Evolutionary conservation across 2,797 vertebrate species (phyloP).

Genomic region (Falco concolor): DNA sequence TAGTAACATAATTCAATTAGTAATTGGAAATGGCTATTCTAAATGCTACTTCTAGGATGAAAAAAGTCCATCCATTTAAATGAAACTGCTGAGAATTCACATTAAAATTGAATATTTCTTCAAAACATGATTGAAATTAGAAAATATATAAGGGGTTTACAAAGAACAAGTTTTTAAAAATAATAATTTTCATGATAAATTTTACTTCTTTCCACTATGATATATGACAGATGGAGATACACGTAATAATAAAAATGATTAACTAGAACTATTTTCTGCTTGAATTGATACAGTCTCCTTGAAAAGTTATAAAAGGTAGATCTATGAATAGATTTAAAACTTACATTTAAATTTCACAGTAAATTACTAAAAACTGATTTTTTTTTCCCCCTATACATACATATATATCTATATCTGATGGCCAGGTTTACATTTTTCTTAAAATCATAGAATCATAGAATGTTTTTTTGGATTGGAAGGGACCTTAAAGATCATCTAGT

Average conservation of each 20-base stretch:
- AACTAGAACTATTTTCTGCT: background rate
- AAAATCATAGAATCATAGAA: background rate
- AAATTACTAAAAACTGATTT: background rate
- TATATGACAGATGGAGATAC: background rate
- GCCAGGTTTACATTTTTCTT: background rate
- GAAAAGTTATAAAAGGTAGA: background rate
- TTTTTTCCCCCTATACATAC: background rate
- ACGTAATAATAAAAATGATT: background rate
- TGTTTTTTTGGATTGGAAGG: no score
- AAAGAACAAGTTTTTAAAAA: background rate
- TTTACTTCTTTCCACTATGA: background rate
- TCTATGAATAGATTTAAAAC: background rate
- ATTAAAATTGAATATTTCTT: background rate
- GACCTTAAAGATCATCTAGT: no score
- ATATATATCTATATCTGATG: background rate
- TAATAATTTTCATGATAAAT: background rate
- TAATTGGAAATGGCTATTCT: background rate
- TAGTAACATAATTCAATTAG: background rate
- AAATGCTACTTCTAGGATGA: background rate
- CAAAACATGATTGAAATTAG: background rate
- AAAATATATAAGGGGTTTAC: background rate
- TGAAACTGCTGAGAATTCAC: background rate
- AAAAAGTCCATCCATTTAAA: background rate
- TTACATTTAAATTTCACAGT: background rate
- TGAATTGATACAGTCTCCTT: background rate